A percentile compares a stretch with the other conserved stretches of the same genome.
Evolutionary conservation across 2,113 vertebrate genomes (phyloP).

Genomic region (Thamnophis sirtalis): DNA sequence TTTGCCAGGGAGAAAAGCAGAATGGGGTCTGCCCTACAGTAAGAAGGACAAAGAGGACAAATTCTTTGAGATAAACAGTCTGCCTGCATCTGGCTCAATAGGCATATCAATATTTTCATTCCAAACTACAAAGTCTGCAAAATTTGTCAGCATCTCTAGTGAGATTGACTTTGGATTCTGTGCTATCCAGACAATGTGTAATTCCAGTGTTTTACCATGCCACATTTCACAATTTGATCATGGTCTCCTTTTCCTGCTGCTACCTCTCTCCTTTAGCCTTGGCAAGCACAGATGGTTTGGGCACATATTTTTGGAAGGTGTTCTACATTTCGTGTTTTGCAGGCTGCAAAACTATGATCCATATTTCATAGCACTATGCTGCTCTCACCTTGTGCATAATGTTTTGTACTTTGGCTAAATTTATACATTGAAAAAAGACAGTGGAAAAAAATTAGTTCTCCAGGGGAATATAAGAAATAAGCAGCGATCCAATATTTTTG

Average conservation of each 20-base stretch:
- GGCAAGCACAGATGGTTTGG: background rate
- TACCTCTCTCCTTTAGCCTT: background rate
- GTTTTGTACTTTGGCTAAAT: slow-evolving; percentile 23
- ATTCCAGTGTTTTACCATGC: background rate
- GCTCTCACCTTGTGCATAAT: background rate
- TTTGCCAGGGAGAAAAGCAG: no score
- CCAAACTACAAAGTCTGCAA: background rate
- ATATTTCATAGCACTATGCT: background rate
- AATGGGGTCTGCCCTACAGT: background rate
- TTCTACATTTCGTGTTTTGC: background rate
- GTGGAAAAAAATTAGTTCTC: slow-evolving; percentile 2
- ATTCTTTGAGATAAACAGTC: background rate
- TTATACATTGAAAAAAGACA: slow-evolving; percentile 19
- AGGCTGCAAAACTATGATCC: background rate
- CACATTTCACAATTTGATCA: background rate
- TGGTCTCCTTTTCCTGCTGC: background rate
- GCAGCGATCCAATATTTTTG: slow-evolving; percentile 6
- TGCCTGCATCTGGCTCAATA: background rate
- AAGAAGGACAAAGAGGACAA: background rate
- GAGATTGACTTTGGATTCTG: background rate
- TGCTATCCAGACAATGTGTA: background rate
- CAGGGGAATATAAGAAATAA: slow-evolving; percentile 17
- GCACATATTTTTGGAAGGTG: background rate
- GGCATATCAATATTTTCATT: background rate
- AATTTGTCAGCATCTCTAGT: background rate